A percentile compares a stretch with the other conserved stretches of the same genome.
Evolutionary conservation across 2,888 invertebrate species (phyloP).

Genomic region (Chalcosyrphus nemorum): DNA sequence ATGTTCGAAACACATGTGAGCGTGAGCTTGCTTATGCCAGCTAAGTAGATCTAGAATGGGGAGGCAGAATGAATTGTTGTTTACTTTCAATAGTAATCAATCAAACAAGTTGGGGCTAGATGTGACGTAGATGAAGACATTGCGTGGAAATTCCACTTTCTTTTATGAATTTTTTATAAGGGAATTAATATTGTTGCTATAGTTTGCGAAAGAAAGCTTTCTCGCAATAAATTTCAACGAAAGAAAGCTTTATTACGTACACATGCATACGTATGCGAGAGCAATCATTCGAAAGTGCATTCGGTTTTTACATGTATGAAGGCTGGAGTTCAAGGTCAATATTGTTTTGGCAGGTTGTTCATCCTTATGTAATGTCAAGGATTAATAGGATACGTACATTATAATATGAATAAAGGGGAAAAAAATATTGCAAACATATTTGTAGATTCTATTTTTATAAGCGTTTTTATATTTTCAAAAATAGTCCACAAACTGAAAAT

Average conservation of each 20-base stretch:
- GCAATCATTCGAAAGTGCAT: neutral
- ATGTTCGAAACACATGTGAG: slow-evolving; percentile 59
- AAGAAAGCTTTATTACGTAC: neutral
- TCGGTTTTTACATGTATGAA: neutral
- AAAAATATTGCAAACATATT: too few species aligned
- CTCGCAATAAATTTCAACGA: neutral
- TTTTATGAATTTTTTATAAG: neutral
- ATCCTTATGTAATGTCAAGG: neutral
- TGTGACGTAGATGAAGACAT: neutral
- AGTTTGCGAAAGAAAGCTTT: neutral
- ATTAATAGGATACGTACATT: neutral
- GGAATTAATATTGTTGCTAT: neutral
- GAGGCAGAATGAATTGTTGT: slow-evolving; percentile 38
- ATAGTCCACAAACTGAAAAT: too few species aligned
- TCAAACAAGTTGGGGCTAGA: slow-evolving; percentile 51
- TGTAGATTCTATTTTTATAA: too few species aligned
- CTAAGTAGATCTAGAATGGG: slow-evolving; percentile 4
- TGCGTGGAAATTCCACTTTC: neutral
- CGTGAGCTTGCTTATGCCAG: slow-evolving; percentile 2
- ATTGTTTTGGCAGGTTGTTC: neutral
- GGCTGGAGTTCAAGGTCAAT: slow-evolving; percentile 34
- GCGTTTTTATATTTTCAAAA: too few species aligned
- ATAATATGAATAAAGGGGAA: neutral
- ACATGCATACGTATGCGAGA: neutral
- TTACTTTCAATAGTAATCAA: slow-evolving; percentile 38